A percentile compares a stretch with the other conserved stretches of the same genome.
Evolutionary conservation across 2,888 invertebrate species (phyloP).

Genomic region (Osedax fenrisi): DNA sequence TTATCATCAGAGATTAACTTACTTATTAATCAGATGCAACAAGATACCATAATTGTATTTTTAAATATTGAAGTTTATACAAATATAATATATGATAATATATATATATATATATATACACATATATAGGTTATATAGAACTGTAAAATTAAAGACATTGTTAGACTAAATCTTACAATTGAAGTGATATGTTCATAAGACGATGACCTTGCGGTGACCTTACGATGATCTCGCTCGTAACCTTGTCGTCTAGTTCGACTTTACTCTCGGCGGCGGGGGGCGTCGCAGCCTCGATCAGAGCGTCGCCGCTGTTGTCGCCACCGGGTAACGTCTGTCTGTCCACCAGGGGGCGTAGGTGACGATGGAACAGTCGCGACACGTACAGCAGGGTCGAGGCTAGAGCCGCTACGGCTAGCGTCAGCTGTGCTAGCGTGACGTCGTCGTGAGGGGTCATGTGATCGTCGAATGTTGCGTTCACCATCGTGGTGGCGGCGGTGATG

Average conservation of each 20-base stretch:
- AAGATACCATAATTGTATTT: too few species aligned
- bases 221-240: not conserved
- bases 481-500: too few species aligned
- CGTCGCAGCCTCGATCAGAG: not conserved
- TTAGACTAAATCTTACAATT: too few species aligned
- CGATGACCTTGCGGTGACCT: too few species aligned
- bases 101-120: too few species aligned
- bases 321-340: not conserved
- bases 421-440: conserved; percentile 24
- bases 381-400: not conserved
- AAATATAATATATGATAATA: too few species aligned
- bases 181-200: too few species aligned
- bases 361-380: not conserved
- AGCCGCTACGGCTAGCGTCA: conserved; percentile 20
- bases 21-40: too few species aligned
- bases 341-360: not conserved
- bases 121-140: too few species aligned
- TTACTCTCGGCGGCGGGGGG: not conserved
- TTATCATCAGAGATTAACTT: too few species aligned
- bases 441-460: conserved; percentile 25
- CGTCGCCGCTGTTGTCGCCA: not conserved
- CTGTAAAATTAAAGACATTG: too few species aligned
- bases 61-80: too few species aligned
- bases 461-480: conserved; percentile 11
- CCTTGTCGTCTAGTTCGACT: not conserved